phyloP scores from a whole-genome alignment of 2,113 vertebrate genomes.

The Sclerurus mexicanus region DNA sequence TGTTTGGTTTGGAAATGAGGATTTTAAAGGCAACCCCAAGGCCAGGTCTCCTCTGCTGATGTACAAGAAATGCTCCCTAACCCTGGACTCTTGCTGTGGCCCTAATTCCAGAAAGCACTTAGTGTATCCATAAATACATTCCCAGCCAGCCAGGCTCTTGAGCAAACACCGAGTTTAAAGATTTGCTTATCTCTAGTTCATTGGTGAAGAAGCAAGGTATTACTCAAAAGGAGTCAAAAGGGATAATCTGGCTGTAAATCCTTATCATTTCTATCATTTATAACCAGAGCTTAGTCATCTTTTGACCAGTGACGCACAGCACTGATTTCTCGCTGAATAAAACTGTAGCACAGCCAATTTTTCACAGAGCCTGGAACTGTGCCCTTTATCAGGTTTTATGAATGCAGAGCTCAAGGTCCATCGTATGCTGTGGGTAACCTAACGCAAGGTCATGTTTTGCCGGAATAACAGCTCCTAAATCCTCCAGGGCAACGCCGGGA shows the following conservation, averaged over 20 bases:
- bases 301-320: slow-evolving; percentile 53
- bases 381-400: slow-evolving; percentile 7
- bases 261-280: slow-evolving; percentile 20
- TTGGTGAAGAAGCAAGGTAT: not conserved
- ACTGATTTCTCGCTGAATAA: slow-evolving; percentile 60
- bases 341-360: slow-evolving; percentile 39
- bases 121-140: not conserved
- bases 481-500: accelerated
- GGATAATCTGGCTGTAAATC: slow-evolving; percentile 33
- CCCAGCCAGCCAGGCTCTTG: not conserved
- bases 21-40: not conserved
- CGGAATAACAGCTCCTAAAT: not conserved
- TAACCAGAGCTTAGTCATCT: slow-evolving; percentile 63
- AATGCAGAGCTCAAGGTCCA: slow-evolving; percentile 16
- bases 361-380: slow-evolving; percentile 29
- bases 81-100: not conserved
- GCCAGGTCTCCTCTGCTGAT: not conserved
- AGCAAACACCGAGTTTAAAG: not conserved
- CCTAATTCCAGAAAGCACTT: slow-evolving; percentile 18
- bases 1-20: not conserved
- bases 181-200: not conserved
- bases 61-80: not conserved
- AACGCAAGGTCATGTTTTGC: not conserved
- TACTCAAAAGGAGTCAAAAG: not conserved
- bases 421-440: not conserved